Base-by-base conservation (phyloP, 2,888 invertebrate genomes). In the Ethmia dodecea region DNA sequence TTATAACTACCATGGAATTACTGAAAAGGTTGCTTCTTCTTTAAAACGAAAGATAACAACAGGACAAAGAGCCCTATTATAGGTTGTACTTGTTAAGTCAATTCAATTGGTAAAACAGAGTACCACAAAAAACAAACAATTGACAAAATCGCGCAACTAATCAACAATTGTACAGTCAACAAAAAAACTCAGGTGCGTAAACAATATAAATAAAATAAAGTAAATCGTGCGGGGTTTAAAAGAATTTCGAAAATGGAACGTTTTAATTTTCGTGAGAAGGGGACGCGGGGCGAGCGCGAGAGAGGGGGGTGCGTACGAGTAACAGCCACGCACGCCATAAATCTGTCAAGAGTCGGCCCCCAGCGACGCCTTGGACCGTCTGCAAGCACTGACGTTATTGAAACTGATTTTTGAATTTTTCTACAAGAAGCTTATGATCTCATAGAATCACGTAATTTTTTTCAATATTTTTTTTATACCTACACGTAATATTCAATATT, bases 301-400 rank as follows among this genome's bases (percentile, higher is more conserved):
- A 46, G 38, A 45, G 52, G 44, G 49, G 53, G 56, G 48, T 64
- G 62, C 62, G 66, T 63, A 62, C 63, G 65, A 65, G 70, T 63
- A 63, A 65, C 68, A 59, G 65, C 72, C 73, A 69, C 74, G 72
- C 70, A 70, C 67, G 72, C 74, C 52, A 72, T 80, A 80, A 79
- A 79, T 80, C 80, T 79, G 78, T 78, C 80, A 80, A 52, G 57
- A 56, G 59, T 51, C 60, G 62, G 63, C 73, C 71, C 70, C 68
- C 67, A 59, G 66, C 69, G 33, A 31, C 28, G 66, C 59, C 64
- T 65, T 60, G 69, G 61, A 70, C 65, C 56, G 69, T 69, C 60
- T 57, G 66, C 68, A 67, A 60, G 56, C 45, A 63, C 58, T 52
- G 35, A 39, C 40, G 38, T 42, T 51, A 59, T 54, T 60, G 50